These are phyloP conservation scores for Lates japonicus DNA, from an alignment of 2,797 vertebrate genomes.

Conservation along the genomic window DNA sequence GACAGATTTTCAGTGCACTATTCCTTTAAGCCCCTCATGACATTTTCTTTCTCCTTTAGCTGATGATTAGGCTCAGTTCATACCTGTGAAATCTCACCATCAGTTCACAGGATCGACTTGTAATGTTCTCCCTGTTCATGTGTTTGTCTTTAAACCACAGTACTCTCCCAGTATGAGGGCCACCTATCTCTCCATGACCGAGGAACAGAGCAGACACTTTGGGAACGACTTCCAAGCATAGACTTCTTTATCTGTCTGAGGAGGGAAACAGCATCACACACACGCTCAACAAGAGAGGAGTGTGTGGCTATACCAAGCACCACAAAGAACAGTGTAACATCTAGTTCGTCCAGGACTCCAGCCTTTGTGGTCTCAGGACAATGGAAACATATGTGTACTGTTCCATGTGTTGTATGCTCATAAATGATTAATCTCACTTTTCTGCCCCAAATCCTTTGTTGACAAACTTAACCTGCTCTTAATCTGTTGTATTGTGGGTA, in stretches of 20 bases:
- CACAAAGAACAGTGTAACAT: constrained; percentile 36
- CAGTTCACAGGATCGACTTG: background rate
- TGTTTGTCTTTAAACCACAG: constrained; percentile 78
- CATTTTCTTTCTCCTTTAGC: constrained; percentile 1
- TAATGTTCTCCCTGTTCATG: constrained; percentile 15
- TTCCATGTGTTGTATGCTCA: constrained; percentile 33
- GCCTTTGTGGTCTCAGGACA: constrained; percentile 28
- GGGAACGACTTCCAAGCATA: constrained; percentile 90
- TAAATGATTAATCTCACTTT: constrained; percentile 21
- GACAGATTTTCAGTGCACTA: constrained; percentile 39
- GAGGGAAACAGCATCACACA: constrained; percentile 21
- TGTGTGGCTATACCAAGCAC: constrained; percentile 22
- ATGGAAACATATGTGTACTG: constrained; percentile 22
- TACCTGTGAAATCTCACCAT: constrained; percentile 1
- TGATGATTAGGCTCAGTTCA: background rate
- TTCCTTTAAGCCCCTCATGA: constrained; percentile 36
- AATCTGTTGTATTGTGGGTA: constrained; percentile 25
- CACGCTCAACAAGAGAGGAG: background rate
- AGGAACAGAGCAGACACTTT: constrained; percentile 90
- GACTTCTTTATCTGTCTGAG: constrained; percentile 41
- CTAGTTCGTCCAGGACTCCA: constrained; percentile 24
- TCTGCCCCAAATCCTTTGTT: background rate
- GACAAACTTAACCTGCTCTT: constrained; percentile 32
- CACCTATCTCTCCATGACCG: constrained; percentile 94
- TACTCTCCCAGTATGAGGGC: constrained; percentile 98